phyloP scores from a whole-genome alignment of 92 coral and sea anemone species.

The Heteractis magnifica region DNA sequence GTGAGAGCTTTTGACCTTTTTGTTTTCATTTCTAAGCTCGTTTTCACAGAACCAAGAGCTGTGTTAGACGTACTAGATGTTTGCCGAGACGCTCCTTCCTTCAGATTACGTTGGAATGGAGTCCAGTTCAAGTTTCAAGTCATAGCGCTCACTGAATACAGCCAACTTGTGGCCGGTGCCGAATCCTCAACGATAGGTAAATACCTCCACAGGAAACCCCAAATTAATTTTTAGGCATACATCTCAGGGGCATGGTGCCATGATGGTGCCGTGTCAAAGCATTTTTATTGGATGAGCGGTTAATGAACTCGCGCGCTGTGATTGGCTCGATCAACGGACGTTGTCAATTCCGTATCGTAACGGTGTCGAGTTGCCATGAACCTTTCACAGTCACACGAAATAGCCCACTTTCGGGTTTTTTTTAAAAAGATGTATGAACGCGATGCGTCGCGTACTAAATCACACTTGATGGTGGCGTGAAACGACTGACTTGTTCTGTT shows the following conservation, averaged over 20 bases:
- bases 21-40: constrained; percentile 1
- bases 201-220: not conserved
- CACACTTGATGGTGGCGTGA: no score
- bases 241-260: not conserved
- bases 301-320: no score
- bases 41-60: constrained; percentile 27
- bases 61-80: constrained; percentile 16
- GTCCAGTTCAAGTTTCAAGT: constrained; percentile 17
- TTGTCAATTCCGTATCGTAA: no score
- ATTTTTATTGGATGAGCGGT: no score
- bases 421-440: no score
- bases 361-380: no score
- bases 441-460: no score
- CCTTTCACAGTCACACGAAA: no score
- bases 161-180: not conserved
- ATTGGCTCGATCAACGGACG: no score
- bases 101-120: not conserved
- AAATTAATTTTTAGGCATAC: not conserved
- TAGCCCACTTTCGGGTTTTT: no score
- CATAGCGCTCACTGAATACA: constrained; percentile 36
- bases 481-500: no score
- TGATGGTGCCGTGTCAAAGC: not conserved
- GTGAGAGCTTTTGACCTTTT: not conserved
- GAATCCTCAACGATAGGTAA: constrained; percentile 25
- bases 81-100: not conserved